phyloP scores from a whole-genome alignment of 2,113 vertebrate genomes.

The Gasterosteus aculeatus region DNA sequence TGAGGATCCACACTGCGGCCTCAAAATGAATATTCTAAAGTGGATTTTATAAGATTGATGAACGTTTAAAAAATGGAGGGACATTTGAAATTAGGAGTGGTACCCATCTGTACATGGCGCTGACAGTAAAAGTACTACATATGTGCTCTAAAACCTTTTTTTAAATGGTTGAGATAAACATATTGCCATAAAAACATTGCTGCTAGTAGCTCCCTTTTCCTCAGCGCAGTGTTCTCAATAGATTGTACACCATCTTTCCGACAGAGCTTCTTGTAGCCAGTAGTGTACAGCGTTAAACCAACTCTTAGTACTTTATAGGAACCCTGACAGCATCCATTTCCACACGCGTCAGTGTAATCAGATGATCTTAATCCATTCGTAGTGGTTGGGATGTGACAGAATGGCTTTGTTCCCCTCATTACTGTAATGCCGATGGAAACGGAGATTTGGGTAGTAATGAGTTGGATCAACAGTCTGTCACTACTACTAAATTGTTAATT shows the following conservation, averaged over 20 bases:
- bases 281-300: not conserved
- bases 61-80: conserved; percentile 22
- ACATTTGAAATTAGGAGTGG: conserved; percentile 14
- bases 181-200: not conserved
- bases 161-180: conserved; percentile 1
- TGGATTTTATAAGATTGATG: conserved; percentile 22
- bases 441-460: conserved; percentile 74
- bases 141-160: conserved; percentile 3
- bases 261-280: not conserved
- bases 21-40: conserved; percentile 24
- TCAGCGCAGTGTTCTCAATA: not conserved
- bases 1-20: not conserved
- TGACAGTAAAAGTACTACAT: not conserved
- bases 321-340: conserved; percentile 47
- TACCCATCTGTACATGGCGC: conserved; percentile 5
- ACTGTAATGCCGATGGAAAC: conserved; percentile 72
- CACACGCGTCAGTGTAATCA: conserved; percentile 66
- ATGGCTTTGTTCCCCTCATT: conserved; percentile 73
- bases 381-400: conserved; percentile 58
- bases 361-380: conserved; percentile 76
- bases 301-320: conserved; percentile 29
- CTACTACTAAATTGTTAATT: conserved; percentile 51
- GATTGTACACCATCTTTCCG: not conserved
- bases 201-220: not conserved
- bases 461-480: conserved; percentile 70